Evolutionary conservation across 2,113 vertebrate species (phyloP), one percentile per base, ranked within the genome.

Genomic region (Salminus brasiliensis): DNA sequence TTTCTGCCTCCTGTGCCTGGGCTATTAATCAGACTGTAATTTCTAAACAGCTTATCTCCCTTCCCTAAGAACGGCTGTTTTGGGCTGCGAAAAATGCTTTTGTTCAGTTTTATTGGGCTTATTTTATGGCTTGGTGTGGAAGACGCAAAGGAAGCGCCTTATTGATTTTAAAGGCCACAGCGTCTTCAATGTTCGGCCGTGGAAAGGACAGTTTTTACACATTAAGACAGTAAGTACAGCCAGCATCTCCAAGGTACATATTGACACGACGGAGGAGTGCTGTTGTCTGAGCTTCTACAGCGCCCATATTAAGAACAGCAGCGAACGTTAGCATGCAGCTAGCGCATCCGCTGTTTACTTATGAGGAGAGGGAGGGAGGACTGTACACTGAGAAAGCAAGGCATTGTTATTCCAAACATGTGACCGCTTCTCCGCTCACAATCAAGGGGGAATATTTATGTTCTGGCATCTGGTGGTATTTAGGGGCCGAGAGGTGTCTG

Each of bases 351-450:
- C 25, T 76, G 57, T 82, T 85, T 85, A 66, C 18, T 81, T 69
- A 66, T 39, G 67, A 52, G 47, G 52, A 21, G 15, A 53, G 57
- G 16, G 34, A 13, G 30, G 5, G 13, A 30, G 29, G 34, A 59
- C 52, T 59, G 71, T 29, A 77, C 21, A 12, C 63, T 60, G 57
- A 57, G 30, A 47, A 68, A 4, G 45, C 29, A 25, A 25, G 21
- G 32, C 36, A 68, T 81, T 80, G 71, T 60, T 83, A 83, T 81
- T 83, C 84, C 25, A 25, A 18, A 59, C 66, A 67, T 45, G 41
- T 53, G 75, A 80, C 69, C 15, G 4, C 47, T 73, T 68, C 68
- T 69, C 69, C 23, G n/a, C 70, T 75, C 27, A 43, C 74, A 69
- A 80, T 80, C 68, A 78, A 66, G 52, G 39, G 43, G 27, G 34